phyloP scores from a whole-genome alignment of 2,888 invertebrate genomes.

The Drosophila barbarae region DNA sequence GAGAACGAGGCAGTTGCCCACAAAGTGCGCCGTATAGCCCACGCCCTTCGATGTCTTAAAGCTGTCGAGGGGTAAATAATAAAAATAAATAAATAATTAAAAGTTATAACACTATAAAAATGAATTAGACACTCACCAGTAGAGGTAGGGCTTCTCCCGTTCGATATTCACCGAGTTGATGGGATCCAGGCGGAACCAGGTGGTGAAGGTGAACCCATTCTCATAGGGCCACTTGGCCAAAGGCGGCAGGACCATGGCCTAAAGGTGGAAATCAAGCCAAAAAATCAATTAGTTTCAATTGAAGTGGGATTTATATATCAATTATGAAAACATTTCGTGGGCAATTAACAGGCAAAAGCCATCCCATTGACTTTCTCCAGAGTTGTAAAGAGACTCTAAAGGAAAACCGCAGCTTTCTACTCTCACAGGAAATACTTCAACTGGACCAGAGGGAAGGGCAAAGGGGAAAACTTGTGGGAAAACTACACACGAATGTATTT shows the following conservation, averaged over 20 bases:
- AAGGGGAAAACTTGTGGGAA: conserved; percentile 27
- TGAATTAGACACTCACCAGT: conserved; percentile 86
- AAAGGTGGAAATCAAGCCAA: conserved; percentile 63
- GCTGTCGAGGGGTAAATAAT: conserved; percentile 81
- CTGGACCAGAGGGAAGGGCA: background rate
- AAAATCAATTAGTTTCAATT: conserved; percentile 10
- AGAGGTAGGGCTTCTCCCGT: conserved; percentile 98
- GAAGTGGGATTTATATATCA: conserved; percentile 23
- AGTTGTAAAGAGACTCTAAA: background rate
- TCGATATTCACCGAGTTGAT: conserved; percentile 99
- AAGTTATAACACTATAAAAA: no score
- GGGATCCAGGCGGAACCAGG: conserved; percentile 99
- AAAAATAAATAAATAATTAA: background rate
- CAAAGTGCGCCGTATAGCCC: conserved; percentile 99
- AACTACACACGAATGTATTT: conserved; percentile 31
- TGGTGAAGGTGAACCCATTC: conserved; percentile 99
- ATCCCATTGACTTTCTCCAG: conserved; percentile 29
- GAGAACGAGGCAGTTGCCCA: conserved; percentile 98
- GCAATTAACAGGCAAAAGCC: conserved; percentile 41
- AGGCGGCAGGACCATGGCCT: conserved; percentile 98
- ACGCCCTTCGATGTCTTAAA: conserved; percentile 99
- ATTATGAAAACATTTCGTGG: conserved; percentile 38
- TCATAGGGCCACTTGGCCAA: conserved; percentile 99
- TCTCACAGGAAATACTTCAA: conserved; percentile 39
- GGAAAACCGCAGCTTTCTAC: conserved; percentile 1